phyloP scores from a whole-genome alignment of 2,888 invertebrate genomes.

The Clitarchus hookeri region DNA sequence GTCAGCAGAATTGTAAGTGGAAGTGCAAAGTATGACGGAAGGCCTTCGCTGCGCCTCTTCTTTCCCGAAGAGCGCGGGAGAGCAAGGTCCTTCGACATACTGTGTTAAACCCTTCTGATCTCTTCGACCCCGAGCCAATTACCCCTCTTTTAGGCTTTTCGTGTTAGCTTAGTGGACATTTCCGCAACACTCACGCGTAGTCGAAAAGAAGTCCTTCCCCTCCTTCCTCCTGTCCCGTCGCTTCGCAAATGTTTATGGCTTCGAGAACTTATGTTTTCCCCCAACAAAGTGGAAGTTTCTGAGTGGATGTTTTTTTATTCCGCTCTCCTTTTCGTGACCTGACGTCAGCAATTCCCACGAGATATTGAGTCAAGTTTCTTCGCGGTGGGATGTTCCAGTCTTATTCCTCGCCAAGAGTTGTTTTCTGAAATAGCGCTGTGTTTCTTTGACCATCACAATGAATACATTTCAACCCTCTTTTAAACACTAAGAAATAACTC shows the following conservation, averaged over 20 bases:
- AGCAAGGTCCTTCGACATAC: neutral
- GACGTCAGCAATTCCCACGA: neutral
- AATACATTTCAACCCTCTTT: no score
- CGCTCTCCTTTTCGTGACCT: neutral
- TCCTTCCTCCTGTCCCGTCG: neutral
- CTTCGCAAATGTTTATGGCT: constrained; percentile 4
- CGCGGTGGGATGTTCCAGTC: neutral
- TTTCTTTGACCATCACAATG: neutral
- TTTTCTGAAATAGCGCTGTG: neutral
- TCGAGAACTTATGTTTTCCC: neutral
- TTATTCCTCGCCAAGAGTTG: neutral
- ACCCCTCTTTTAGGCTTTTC: neutral
- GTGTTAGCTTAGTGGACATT: neutral
- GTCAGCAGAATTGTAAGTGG: neutral
- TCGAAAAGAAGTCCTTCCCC: neutral
- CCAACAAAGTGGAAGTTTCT: neutral
- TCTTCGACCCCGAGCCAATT: neutral
- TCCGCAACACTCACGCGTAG: neutral
- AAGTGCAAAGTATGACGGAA: neutral
- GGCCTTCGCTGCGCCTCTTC: neutral
- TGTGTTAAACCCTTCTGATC: neutral
- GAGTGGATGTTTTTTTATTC: neutral
- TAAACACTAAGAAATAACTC: no score
- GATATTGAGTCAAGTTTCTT: neutral
- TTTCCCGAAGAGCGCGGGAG: neutral